Evolutionary conservation across 2,113 vertebrate genomes (phyloP).

Genomic region (Crotalus viridis): DNA sequence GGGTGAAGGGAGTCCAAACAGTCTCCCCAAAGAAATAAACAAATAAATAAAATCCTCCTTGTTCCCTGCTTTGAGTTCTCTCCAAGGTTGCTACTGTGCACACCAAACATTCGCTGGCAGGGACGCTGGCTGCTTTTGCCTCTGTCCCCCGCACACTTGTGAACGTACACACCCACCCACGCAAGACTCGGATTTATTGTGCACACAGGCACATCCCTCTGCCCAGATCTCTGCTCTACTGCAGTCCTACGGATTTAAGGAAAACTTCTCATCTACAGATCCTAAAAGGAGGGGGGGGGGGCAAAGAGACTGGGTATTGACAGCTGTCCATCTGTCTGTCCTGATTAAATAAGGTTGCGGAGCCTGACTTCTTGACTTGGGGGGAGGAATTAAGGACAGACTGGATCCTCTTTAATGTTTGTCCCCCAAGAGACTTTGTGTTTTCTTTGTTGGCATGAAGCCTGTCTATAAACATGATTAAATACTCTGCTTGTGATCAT

Average conservation of each 20-base stretch:
- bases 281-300: not conserved
- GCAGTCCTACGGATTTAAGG: not conserved
- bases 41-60: not conserved
- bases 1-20: not conserved
- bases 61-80: not conserved
- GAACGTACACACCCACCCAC: not conserved
- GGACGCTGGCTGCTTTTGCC: accelerated
- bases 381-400: not conserved
- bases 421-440: not conserved
- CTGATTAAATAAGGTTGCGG: not conserved
- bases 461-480: constrained; percentile 52
- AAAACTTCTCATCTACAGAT: not conserved
- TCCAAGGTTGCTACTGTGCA: not conserved
- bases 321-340: not conserved
- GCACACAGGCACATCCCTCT: not conserved
- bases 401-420: not conserved
- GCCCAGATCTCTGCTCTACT: not conserved
- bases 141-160: not conserved
- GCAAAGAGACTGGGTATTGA: not conserved
- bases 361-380: not conserved
- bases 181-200: not conserved
- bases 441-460: constrained; percentile 25
- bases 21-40: too few relatives aligned
- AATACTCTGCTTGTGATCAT: not conserved
- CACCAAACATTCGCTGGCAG: too few relatives aligned